Evolutionary conservation across 2,888 invertebrate genomes (phyloP).

Genomic region (Amphimallon solstitiale): DNA sequence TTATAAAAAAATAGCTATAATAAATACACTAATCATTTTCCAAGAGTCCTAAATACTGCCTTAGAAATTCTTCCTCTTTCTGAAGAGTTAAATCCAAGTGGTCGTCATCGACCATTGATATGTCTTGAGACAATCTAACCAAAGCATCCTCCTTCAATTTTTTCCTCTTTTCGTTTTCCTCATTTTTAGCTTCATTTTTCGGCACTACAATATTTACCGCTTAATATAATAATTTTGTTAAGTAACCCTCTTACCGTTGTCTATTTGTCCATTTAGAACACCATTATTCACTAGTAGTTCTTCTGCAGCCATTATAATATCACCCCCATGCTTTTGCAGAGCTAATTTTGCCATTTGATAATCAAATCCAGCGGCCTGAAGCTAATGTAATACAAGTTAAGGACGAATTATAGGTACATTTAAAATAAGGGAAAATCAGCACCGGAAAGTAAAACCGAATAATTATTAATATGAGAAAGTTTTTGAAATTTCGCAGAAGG

Average conservation of each 20-base stretch:
- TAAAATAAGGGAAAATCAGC: no score
- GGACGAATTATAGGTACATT: no score
- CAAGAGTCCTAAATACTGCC: conserved; percentile 73
- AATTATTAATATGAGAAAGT: no score
- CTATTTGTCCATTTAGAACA: conserved; percentile 53
- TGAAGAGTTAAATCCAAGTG: conserved; percentile 77
- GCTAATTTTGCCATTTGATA: conserved; percentile 66
- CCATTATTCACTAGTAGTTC: conserved; percentile 65
- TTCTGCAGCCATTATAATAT: conserved; percentile 70
- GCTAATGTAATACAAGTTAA: conserved; percentile 56
- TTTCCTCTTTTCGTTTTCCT: conserved; percentile 44
- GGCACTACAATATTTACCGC: not conserved
- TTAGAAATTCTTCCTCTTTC: conserved; percentile 76
- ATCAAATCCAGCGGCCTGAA: conserved; percentile 72
- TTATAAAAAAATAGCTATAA: conserved; percentile 22
- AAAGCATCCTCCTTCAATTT: conserved; percentile 68
- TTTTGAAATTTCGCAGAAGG: no score
- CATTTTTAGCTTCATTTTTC: conserved; percentile 17
- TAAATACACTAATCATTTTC: conserved; percentile 47
- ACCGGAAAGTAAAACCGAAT: no score
- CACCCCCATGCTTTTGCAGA: conserved; percentile 66
- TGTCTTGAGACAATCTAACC: conserved; percentile 69
- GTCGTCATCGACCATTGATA: conserved; percentile 72
- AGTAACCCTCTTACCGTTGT: conserved; percentile 25
- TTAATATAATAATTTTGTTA: not conserved